Evolutionary conservation across 2,888 invertebrate genomes (phyloP), one percentile per base, ranked within the genome.

Genomic region (Erebia aethiops): DNA sequence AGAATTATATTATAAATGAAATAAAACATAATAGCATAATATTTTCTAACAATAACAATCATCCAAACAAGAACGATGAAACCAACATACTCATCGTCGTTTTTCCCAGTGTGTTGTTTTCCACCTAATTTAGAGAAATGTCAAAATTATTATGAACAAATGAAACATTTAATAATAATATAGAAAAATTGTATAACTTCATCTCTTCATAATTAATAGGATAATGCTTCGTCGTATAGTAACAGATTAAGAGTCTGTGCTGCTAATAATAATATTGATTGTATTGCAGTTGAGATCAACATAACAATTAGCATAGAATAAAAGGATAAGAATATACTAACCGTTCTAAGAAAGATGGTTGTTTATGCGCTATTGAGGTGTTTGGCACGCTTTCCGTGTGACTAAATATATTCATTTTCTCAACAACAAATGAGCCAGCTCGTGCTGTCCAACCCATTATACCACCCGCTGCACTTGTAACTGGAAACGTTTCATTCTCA

Each of bases 381-480:
- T 84, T 91, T 11, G 92, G 91, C 35, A 92, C 91, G 75, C 87
- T 91, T 73, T 93, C 94, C 1, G 93, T 90, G 72, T 93, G 92
- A 77, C 92, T 93, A 75, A 94, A 92, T 51, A 93, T 91, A 73
- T 92, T 93, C 96, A 97, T 97, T 84, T 97, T 97, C 78, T 97
- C 97, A 5, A 96, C 96, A 7, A 97, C 97, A 83, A 96, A 97
- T 51, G 95, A 96, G 1, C 97, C 97, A 8, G 97, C 97, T 73
- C 96, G 93, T 9, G 96, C 95, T 0, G 97, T 97, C 97, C 97
- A 97, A 14, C 96, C 96, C 88, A 95, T 93, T 9, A 95, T 91
- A 10, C 95, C 95, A 21, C 94, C 93, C 8, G 94, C 84, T 5
- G 89, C 85, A 70, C 89, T 89, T 58, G 84, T 80, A 21, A 85